Evolutionary conservation across 2,888 invertebrate species (phyloP).

Genomic region (Clitarchus hookeri): DNA sequence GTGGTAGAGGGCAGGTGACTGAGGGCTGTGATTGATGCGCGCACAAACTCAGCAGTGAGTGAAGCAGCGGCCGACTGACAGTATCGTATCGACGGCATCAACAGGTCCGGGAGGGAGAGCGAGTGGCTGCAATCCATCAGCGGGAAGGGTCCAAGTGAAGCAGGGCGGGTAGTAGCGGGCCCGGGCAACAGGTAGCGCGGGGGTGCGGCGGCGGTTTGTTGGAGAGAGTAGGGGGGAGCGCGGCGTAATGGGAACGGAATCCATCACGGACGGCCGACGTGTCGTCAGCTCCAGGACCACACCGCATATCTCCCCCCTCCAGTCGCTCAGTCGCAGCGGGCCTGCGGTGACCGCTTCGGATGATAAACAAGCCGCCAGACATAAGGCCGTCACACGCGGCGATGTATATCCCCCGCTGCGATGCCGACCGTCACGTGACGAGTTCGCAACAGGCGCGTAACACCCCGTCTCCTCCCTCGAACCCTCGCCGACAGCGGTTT

Average conservation of each 20-base stretch:
- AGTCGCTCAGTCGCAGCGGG: not conserved
- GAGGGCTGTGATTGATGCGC: not conserved
- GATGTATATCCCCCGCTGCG: not conserved
- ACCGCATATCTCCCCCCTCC: not conserved
- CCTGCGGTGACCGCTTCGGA: conserved; percentile 20
- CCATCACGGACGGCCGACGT: not conserved
- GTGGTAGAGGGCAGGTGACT: too few species aligned
- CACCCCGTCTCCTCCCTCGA: too few species aligned
- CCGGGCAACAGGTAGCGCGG: not conserved
- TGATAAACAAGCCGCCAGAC: not conserved
- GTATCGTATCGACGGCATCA: not conserved
- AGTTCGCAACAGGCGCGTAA: not conserved
- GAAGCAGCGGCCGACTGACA: not conserved
- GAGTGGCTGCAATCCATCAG: conserved; percentile 5
- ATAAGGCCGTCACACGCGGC: not conserved
- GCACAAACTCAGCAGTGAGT: not conserved
- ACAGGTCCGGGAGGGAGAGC: not conserved
- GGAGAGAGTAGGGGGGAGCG: not conserved
- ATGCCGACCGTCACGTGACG: not conserved
- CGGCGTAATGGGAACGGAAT: not conserved
- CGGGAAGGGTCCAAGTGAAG: not conserved
- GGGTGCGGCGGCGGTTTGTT: conserved; percentile 46
- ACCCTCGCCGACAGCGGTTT: too few species aligned
- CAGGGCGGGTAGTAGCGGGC: not conserved
- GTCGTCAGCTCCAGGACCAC: conserved; percentile 3